A percentile compares a stretch with the other conserved stretches of the same genome.
Evolutionary conservation across 2,797 vertebrate genomes (phyloP).

Genomic region (Manis pentadactyla): DNA sequence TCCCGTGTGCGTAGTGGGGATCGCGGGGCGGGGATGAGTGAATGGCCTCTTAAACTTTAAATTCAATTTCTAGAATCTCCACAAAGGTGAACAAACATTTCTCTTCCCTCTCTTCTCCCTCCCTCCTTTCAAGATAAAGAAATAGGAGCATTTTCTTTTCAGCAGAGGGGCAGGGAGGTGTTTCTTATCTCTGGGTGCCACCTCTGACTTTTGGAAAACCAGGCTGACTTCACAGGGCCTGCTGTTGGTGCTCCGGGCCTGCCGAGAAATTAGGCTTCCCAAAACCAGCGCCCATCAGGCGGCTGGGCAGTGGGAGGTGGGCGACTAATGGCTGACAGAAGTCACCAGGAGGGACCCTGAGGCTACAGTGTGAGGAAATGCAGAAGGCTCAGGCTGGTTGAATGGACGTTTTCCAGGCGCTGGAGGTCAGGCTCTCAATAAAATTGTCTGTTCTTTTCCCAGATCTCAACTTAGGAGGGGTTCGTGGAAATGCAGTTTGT

Average conservation of each 20-base stretch:
- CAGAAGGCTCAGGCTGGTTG: neutral
- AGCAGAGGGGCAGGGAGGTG: neutral
- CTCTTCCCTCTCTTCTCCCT: neutral
- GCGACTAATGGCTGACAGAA: constrained; percentile 31
- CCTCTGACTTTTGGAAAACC: constrained; percentile 33
- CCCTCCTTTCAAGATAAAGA: constrained; percentile 18
- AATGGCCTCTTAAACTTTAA: neutral
- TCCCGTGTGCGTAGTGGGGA: neutral
- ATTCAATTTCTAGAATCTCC: constrained; percentile 30
- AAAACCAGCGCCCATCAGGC: constrained; percentile 54
- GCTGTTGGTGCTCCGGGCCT: neutral
- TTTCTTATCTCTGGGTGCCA: neutral
- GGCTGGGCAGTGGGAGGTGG: constrained; percentile 3
- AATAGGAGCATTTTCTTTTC: constrained; percentile 39
- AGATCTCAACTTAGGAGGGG: neutral
- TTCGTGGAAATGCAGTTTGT: constrained; percentile 14
- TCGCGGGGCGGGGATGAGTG: neutral
- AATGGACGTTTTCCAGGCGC: neutral
- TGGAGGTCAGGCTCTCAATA: constrained; percentile 21
- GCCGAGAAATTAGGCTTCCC: constrained; percentile 57
- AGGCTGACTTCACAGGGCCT: constrained; percentile 35
- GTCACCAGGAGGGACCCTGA: neutral
- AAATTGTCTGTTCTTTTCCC: constrained; percentile 12
- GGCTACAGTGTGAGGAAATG: neutral
- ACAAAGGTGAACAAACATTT: neutral